Evolutionary conservation across 37 sponge, comb jelly and placozoan species (phyloP).

Genomic region (Aphrocallistes beatrix): DNA sequence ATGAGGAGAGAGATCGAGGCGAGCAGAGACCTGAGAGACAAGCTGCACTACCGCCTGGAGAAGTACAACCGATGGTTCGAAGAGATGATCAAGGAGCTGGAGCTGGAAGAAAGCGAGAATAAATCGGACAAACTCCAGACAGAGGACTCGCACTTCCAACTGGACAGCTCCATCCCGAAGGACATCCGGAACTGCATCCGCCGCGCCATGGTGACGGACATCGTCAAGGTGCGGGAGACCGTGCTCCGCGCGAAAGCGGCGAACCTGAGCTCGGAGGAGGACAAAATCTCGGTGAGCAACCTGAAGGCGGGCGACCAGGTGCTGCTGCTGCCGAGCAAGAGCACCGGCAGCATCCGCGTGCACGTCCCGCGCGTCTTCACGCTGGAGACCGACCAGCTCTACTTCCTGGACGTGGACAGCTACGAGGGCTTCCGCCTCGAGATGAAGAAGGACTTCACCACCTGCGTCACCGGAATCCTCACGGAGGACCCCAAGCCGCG

Average conservation of each 20-base stretch:
- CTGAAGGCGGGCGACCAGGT: not conserved
- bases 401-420: not conserved
- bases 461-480: not conserved
- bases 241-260: not conserved
- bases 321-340: not conserved
- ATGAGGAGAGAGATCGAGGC: not conserved
- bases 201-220: not conserved
- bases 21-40: not conserved
- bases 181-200: not conserved
- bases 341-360: not conserved
- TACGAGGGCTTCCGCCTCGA: not conserved
- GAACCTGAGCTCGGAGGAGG: not conserved
- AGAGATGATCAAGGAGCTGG: not conserved
- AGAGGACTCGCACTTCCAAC: not conserved
- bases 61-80: conserved; percentile 13
- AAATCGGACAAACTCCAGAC: not conserved
- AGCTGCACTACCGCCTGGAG: not conserved
- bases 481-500: not conserved
- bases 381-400: not conserved
- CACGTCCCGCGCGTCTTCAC: conserved; percentile 7
- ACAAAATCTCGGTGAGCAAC: conserved; percentile 9
- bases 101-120: not conserved
- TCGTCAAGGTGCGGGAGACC: not conserved
- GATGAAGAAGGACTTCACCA: conserved; percentile 6
- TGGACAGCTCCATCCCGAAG: conserved; percentile 1